Evolutionary conservation across 2,113 vertebrate species (phyloP), one percentile per base, ranked within the genome.

Genomic region (Alaudala cheleensis): DNA sequence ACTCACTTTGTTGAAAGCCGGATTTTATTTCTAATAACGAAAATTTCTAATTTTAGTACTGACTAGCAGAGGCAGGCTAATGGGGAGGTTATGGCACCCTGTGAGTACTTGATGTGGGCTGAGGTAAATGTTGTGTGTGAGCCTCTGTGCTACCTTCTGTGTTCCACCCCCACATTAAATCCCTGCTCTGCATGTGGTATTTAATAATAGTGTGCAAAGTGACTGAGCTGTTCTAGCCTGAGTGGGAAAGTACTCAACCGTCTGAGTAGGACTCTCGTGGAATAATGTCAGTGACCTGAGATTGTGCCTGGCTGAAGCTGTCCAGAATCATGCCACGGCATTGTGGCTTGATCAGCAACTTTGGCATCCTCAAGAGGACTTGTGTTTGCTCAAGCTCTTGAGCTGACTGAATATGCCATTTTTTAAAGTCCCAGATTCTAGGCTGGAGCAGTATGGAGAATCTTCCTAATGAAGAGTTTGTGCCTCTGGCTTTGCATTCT

Each of bases 281-380:
- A 45, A 24, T 6, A 24, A 6, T 34, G 11, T 34, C 24, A 11
- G 50, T 53, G 45, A 37, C 28, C 70, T 37, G 54, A 17, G 45
- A 6, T 60, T 82, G 21, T 29, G 57, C n/a, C 47, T 78, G 60
- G 56, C 7, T 29, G 6, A 86, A 81, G 54, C 45, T 62, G 40
- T 5, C 53, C 34, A 4, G 33, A 26, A 16, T 47, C 12, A 0
- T 29, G 54, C 54, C 53, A 6, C 8, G 14, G n/a, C 40, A 15
- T 6, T 58, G 34, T 3, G 3, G 15, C 61, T 90, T 3, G 0
- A 25, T 0, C 19, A 53, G 45, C 25, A 22, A 3, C 54, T 76
- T 60, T 3, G 20, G 62, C 11, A 0, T 53, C 31, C 69, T 57
- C 18, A 23, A 65, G 15, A 77, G n/a, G 37, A 31, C 7, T 62